Conservation (phyloP, 2,888 invertebrate species). For the Caenorhabditis auriculariae region DNA sequence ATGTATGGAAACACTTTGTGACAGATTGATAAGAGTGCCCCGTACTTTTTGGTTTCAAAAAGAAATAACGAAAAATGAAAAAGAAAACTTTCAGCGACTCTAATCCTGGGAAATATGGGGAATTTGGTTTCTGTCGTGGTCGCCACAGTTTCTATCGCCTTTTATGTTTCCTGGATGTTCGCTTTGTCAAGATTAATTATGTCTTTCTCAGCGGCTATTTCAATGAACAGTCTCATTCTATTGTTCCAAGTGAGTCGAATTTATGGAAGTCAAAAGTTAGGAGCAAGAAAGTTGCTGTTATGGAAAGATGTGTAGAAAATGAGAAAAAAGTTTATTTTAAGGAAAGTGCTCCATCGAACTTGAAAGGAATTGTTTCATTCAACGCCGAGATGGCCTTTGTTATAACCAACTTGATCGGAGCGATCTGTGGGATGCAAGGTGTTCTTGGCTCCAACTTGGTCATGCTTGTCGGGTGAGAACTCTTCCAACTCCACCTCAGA, state of each 20-base stretch:
- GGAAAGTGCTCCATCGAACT: conserved; percentile 49
- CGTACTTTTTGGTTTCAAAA: neutral
- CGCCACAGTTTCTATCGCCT: conserved; percentile 26
- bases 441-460: conserved; percentile 45
- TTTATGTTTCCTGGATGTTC: conserved; percentile 33
- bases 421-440: conserved; percentile 48
- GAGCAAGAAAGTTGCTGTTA: neutral
- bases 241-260: conserved; percentile 44
- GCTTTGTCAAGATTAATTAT: conserved; percentile 44
- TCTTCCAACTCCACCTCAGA: neutral
- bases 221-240: conserved; percentile 55
- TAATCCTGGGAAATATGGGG: conserved; percentile 33
- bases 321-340: conserved; percentile 11
- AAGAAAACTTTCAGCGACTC: conserved; percentile 21
- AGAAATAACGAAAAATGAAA: neutral
- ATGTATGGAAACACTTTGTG: no score
- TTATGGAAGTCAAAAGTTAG: neutral
- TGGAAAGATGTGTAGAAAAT: neutral
- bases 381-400: conserved; percentile 60
- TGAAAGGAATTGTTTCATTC: conserved; percentile 55
- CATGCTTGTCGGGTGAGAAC: conserved; percentile 36
- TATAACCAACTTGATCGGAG: conserved; percentile 53
- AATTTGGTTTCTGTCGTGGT: conserved; percentile 33
- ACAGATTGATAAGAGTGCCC: neutral
- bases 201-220: conserved; percentile 47